Base-by-base conservation (phyloP, 2,888 invertebrate species). In the Luperina nickerlii region DNA sequence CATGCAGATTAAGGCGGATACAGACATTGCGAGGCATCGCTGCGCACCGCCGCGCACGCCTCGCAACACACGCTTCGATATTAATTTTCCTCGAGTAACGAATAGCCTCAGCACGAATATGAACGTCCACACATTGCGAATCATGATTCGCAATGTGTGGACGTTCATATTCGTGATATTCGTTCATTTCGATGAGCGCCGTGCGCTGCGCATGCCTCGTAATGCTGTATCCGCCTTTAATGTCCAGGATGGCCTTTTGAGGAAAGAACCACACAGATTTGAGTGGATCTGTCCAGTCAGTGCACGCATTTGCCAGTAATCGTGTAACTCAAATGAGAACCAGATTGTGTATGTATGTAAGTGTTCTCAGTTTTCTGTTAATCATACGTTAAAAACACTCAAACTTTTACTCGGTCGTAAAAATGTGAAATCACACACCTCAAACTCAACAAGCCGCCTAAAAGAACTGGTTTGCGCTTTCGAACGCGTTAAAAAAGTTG, bases 401-500 rank as follows among this genome's bases (percentile, higher is more conserved):
- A 13, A 60, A 81, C 84, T 81, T 83, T 83, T 78, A 83, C 84
- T 83, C 5, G 18, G 32, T 32, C 69, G 78, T 83, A 70, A 78
- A 76, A 81, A 81, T 81, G 84, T 71, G 81, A 81, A 81, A 81
- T 78, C 78, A 70, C 78, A 76, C 69, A 51, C 11, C n/a, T n/a
- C n/a, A n/a, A n/a, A 38, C 45, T 76, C 48, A n/a, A n/a, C 32
- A 77, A 70, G 7, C 78, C 78, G 69, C 65, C 24, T 70, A 66
- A 32, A n/a, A 66, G 38, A 83, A 81, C 81, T 24, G 69, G 81
- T 83, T 81, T n/a, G 24, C 68, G 66, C 84, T 81, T 81, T 81
- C 81, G 42, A 77, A 65, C 54, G 24, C 83, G 48, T 75, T 68
- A n/a, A 70, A 57, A 38, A 66, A 45, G 65, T 51, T 1, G 27